phyloP scores from a whole-genome alignment of 2,888 invertebrate species.

The Erpobdella octoculata region DNA sequence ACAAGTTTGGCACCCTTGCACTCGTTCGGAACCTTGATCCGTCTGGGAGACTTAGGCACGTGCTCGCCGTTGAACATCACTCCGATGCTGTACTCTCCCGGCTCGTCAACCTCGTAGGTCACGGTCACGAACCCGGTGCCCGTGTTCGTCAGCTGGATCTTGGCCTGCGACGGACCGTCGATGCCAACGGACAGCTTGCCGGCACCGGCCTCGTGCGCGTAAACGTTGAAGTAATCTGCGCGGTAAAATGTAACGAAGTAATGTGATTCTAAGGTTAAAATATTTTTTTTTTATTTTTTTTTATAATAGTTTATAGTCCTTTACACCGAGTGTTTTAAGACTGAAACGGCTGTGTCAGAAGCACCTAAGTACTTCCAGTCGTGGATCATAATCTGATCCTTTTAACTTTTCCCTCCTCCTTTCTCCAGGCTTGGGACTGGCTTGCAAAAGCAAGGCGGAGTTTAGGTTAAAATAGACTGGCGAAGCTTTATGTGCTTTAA shows the following conservation, averaged over 20 bases:
- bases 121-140: slow-evolving; percentile 36
- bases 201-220: slow-evolving; percentile 93
- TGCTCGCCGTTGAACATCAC: slow-evolving; percentile 96
- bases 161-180: slow-evolving; percentile 92
- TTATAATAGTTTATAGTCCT: too few species aligned
- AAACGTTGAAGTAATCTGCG: slow-evolving; percentile 67
- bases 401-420: too few species aligned
- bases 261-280: background rate
- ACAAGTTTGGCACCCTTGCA: slow-evolving; percentile 86
- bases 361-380: too few species aligned
- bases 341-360: too few species aligned
- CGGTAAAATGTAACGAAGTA: background rate
- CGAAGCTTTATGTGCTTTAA: too few species aligned
- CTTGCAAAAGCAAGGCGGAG: too few species aligned
- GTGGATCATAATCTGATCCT: too few species aligned
- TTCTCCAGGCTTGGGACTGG: too few species aligned
- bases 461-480: too few species aligned
- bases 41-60: slow-evolving; percentile 95
- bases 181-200: slow-evolving; percentile 86
- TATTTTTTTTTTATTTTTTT: background rate
- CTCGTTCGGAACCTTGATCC: slow-evolving; percentile 81
- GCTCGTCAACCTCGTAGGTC: slow-evolving; percentile 1
- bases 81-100: slow-evolving; percentile 88
- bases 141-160: slow-evolving; percentile 45
- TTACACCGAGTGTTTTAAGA: too few species aligned